Conservation (phyloP, 2,113 vertebrate species). For the Indicator indicator region DNA sequence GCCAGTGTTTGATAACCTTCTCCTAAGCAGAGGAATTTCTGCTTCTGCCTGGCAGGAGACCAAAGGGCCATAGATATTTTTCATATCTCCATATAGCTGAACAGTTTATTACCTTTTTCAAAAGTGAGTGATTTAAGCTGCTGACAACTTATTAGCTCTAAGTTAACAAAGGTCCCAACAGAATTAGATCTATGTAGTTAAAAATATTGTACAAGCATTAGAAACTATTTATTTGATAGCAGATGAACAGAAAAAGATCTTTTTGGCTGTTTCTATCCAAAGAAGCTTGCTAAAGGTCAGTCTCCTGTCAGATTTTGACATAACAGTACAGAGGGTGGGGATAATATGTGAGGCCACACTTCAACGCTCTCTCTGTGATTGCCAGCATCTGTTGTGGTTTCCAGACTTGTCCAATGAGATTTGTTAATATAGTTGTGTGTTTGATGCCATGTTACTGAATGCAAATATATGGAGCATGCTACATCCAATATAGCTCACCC, state of each 20-base stretch:
- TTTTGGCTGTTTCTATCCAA: neutral
- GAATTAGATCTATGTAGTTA: neutral
- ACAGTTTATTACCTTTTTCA: neutral
- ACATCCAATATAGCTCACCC: slow-evolving; percentile 36
- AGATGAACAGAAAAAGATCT: neutral
- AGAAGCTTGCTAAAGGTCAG: slow-evolving; percentile 10
- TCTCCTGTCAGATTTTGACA: neutral
- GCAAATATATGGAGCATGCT: slow-evolving; percentile 32
- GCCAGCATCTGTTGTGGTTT: slow-evolving; percentile 58
- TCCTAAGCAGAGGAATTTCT: neutral
- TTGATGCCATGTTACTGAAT: slow-evolving; percentile 5
- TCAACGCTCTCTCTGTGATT: neutral
- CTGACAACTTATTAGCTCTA: neutral
- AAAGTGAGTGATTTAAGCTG: neutral
- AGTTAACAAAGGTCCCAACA: neutral
- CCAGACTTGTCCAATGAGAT: slow-evolving; percentile 47
- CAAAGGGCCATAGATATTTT: neutral
- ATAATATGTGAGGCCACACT: neutral
- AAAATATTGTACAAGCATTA: neutral
- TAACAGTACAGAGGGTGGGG: neutral
- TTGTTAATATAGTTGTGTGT: slow-evolving; percentile 45
- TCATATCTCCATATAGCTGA: neutral
- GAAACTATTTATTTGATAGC: neutral
- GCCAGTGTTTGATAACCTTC: neutral
- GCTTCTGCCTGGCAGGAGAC: neutral